These are phyloP conservation scores for Plectrocnemia conspersa DNA, from an alignment of 1,140 invertebrate genomes.

Conservation along the genomic window DNA sequence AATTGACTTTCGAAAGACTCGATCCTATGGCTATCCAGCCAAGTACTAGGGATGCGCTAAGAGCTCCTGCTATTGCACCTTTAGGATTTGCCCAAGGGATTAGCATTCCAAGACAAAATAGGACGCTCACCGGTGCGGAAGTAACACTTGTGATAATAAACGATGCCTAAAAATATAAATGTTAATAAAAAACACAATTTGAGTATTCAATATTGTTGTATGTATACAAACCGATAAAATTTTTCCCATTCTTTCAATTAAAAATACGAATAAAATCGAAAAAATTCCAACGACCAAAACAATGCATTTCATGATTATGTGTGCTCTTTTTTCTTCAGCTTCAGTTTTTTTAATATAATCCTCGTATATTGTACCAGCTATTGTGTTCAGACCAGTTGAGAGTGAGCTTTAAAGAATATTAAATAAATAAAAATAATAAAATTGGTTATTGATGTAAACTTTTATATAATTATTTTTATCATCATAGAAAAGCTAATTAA, in stretches of 20 bases:
- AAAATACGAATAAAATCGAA: conserved; percentile 57
- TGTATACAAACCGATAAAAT: conserved; percentile 56
- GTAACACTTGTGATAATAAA: conserved; percentile 37
- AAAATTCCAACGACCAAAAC: conserved; percentile 54
- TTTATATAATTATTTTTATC: too few relatives aligned
- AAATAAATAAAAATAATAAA: conserved; percentile 7
- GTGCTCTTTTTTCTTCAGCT: conserved; percentile 53
- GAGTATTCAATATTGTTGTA: not conserved
- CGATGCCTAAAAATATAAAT: conserved; percentile 18
- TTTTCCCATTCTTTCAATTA: conserved; percentile 60
- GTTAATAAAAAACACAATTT: not conserved
- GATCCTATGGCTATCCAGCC: conserved; percentile 59
- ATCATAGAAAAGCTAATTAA: conserved; percentile 7
- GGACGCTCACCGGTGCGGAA: conserved; percentile 68
- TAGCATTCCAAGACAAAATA: conserved; percentile 74
- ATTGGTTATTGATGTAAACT: not conserved
- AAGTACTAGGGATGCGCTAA: conserved; percentile 59
- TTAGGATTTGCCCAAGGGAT: conserved; percentile 67
- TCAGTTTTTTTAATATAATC: conserved; percentile 62
- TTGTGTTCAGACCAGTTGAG: conserved; percentile 67
- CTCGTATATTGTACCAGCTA: conserved; percentile 71
- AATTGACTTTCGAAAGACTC: conserved; percentile 12
- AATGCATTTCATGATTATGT: conserved; percentile 58
- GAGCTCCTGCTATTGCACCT: conserved; percentile 49
- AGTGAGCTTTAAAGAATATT: conserved; percentile 56